A percentile compares a stretch with the other conserved stretches of the same genome.
Evolutionary conservation across 2,797 vertebrate genomes (phyloP).

Genomic region (Rhodeus uyekii): DNA sequence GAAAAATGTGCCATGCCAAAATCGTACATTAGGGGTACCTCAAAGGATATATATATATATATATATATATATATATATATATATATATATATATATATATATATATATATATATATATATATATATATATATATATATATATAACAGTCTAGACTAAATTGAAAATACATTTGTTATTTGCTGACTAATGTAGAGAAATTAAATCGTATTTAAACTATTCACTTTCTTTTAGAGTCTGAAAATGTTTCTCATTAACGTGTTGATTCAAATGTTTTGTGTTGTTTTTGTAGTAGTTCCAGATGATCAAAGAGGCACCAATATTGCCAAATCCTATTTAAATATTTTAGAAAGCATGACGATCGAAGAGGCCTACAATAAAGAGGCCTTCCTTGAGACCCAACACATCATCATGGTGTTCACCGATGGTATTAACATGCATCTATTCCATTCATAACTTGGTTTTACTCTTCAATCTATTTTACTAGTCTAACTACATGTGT

Average conservation of each 20-base stretch:
- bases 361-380: rapidly evolving
- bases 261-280: background rate
- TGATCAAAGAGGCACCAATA: slow-evolving; percentile 49
- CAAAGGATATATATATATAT: too few species aligned
- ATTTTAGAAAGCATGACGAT: slow-evolving; percentile 27
- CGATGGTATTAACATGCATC: slow-evolving; percentile 50
- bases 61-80: too few species aligned
- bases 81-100: too few species aligned
- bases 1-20: background rate
- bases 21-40: background rate
- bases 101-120: too few species aligned
- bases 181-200: background rate
- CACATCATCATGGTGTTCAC: slow-evolving; percentile 60
- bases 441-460: background rate
- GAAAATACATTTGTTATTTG: background rate
- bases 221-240: background rate
- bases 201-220: background rate
- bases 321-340: background rate
- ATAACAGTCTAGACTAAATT: background rate
- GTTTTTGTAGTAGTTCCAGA: slow-evolving; percentile 7
- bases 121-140: too few species aligned
- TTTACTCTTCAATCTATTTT: background rate
- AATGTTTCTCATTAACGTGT: background rate
- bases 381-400: slow-evolving; percentile 24
- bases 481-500: background rate